phyloP scores from a whole-genome alignment of 2,888 invertebrate species.

The Amphimallon solstitiale region DNA sequence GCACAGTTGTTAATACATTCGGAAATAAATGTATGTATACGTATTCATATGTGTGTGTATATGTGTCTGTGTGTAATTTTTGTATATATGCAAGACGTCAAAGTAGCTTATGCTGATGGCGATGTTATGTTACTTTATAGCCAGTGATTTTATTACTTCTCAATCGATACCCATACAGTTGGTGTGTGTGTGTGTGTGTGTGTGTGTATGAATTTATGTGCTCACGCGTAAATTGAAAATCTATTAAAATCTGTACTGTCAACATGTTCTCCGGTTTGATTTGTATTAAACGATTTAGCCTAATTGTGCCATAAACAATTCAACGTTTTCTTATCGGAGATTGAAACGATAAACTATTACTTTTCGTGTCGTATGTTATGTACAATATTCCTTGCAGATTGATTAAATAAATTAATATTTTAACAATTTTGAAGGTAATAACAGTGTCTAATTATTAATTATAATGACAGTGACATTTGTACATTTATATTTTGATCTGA shows the following conservation, averaged over 20 bases:
- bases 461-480: too few relatives aligned
- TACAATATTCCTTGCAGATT: too few relatives aligned
- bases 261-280: slow-evolving; percentile 15
- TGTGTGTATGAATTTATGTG: slow-evolving; percentile 5
- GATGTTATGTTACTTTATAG: slow-evolving; percentile 31
- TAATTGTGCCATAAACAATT: slow-evolving; percentile 32
- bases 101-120: slow-evolving; percentile 17
- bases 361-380: too few relatives aligned
- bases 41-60: neutral
- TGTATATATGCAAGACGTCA: slow-evolving; percentile 18
- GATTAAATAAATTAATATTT: too few relatives aligned
- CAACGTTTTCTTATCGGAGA: neutral
- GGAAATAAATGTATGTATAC: too few relatives aligned
- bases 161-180: slow-evolving; percentile 12
- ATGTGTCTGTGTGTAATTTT: too few relatives aligned
- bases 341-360: neutral
- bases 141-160: slow-evolving; percentile 32
- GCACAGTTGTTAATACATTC: too few relatives aligned
- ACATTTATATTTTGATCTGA: too few relatives aligned
- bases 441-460: too few relatives aligned
- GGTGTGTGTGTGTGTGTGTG: slow-evolving; percentile 11
- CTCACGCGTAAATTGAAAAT: slow-evolving; percentile 29
- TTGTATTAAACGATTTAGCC: slow-evolving; percentile 9
- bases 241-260: slow-evolving; percentile 29
- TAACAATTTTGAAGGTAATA: too few relatives aligned